These are phyloP conservation scores for Euphydryas editha DNA, from an alignment of 2,888 invertebrate genomes.

Conservation along the genomic window DNA sequence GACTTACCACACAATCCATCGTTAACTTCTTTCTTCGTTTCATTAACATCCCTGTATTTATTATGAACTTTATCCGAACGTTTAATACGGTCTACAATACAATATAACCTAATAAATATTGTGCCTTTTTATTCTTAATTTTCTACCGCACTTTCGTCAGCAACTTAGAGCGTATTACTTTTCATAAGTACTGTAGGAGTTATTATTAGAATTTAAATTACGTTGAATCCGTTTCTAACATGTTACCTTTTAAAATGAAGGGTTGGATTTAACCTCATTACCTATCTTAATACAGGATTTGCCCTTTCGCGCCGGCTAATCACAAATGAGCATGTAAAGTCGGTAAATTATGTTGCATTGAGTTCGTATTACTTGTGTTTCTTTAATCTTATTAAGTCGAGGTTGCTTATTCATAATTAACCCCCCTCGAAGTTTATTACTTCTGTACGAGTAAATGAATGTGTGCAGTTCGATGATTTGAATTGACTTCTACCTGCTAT, in stretches of 20 bases:
- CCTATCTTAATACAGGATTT: slow-evolving; percentile 84
- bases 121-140: slow-evolving; percentile 77
- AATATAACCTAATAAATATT: slow-evolving; percentile 65
- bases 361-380: slow-evolving; percentile 76
- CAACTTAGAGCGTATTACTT: slow-evolving; percentile 55
- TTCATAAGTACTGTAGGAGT: slow-evolving; percentile 64
- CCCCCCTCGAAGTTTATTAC: slow-evolving; percentile 81
- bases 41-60: slow-evolving; percentile 72
- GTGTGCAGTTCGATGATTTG: slow-evolving; percentile 64
- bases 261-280: slow-evolving; percentile 80
- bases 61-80: slow-evolving; percentile 70
- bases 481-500: slow-evolving; percentile 48
- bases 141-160: slow-evolving; percentile 81
- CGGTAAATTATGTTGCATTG: slow-evolving; percentile 82
- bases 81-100: slow-evolving; percentile 68
- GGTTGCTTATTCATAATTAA: slow-evolving; percentile 82
- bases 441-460: slow-evolving; percentile 75
- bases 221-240: slow-evolving; percentile 51
- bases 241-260: slow-evolving; percentile 57
- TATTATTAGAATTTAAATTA: slow-evolving; percentile 64
- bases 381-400: slow-evolving; percentile 66
- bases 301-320: slow-evolving; percentile 84
- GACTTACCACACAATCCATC: slow-evolving; percentile 84
- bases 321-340: slow-evolving; percentile 83
- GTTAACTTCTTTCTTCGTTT: slow-evolving; percentile 83